Conservation (phyloP, 1,140 invertebrate genomes). For the Atta texana region DNA sequence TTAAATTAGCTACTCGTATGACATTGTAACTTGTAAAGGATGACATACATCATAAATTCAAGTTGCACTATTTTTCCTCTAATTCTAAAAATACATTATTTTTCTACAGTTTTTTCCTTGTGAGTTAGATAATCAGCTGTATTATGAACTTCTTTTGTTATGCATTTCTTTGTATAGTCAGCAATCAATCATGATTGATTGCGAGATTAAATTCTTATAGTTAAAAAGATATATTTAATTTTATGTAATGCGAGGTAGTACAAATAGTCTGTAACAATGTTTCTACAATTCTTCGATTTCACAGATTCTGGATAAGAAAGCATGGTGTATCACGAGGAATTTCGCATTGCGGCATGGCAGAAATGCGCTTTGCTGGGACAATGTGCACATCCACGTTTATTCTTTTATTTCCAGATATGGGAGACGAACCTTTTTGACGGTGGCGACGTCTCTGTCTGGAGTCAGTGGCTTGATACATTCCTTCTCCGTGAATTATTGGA, state of each 20-base stretch:
- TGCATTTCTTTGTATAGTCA: neutral
- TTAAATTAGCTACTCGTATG: neutral
- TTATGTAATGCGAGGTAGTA: neutral
- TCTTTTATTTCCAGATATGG: constrained; percentile 87
- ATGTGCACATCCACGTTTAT: constrained; percentile 24
- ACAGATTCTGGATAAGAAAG: constrained; percentile 8
- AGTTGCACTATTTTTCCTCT: neutral
- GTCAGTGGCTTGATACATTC: constrained; percentile 89
- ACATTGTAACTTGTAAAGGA: neutral
- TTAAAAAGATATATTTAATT: neutral
- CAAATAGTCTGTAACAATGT: neutral
- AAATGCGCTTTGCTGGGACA: constrained; percentile 28
- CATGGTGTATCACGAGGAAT: neutral
- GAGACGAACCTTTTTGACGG: constrained; percentile 88
- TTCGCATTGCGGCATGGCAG: constrained; percentile 5
- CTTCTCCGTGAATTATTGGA: constrained; percentile 89
- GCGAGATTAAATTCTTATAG: constrained; percentile 28
- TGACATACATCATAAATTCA: neutral
- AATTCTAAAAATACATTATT: constrained; percentile 13
- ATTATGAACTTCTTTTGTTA: neutral
- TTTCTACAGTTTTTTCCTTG: neutral
- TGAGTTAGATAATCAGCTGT: neutral
- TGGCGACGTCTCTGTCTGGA: constrained; percentile 84
- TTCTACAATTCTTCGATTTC: constrained; percentile 1
- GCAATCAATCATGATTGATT: constrained; percentile 18